Conservation (phyloP, 2,888 invertebrate species). For the Entomobrya proxima region DNA sequence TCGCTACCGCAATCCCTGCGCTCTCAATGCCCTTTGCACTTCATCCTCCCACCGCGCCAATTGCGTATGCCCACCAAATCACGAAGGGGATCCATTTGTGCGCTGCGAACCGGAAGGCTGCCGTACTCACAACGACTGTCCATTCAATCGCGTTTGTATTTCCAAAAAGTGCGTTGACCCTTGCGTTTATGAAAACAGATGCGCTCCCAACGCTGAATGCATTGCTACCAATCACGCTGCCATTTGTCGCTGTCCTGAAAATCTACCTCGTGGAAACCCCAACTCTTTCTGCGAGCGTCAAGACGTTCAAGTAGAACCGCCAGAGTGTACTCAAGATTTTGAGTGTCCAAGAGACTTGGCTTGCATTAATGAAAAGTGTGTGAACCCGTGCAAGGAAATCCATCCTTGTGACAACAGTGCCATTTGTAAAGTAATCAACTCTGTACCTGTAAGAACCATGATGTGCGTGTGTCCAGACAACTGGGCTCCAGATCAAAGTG, state of each 20-base stretch:
- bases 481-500: conserved; percentile 87
- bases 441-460: conserved; percentile 90
- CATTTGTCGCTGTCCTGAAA: conserved; percentile 88
- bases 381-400: conserved; percentile 86
- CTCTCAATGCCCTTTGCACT: conserved; percentile 89
- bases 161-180: conserved; percentile 86
- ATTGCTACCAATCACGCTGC: conserved; percentile 88
- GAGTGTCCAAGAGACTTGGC: conserved; percentile 89
- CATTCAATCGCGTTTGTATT: conserved; percentile 85
- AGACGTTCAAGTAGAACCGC: conserved; percentile 76
- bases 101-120: conserved; percentile 88
- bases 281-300: conserved; percentile 80
- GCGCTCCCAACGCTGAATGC: conserved; percentile 90
- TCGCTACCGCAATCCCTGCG: conserved; percentile 87
- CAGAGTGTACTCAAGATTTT: conserved; percentile 86
- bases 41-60: conserved; percentile 88
- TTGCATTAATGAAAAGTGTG: conserved; percentile 87
- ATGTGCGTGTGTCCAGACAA: conserved; percentile 92
- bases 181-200: conserved; percentile 84
- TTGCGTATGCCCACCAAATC: conserved; percentile 84
- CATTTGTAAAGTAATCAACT: conserved; percentile 89
- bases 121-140: conserved; percentile 87
- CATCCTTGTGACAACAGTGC: conserved; percentile 84
- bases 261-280: conserved; percentile 88
- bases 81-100: conserved; percentile 86